These are phyloP conservation scores for Phengaris arion DNA, from an alignment of 2,888 invertebrate genomes.

Conservation along the genomic window DNA sequence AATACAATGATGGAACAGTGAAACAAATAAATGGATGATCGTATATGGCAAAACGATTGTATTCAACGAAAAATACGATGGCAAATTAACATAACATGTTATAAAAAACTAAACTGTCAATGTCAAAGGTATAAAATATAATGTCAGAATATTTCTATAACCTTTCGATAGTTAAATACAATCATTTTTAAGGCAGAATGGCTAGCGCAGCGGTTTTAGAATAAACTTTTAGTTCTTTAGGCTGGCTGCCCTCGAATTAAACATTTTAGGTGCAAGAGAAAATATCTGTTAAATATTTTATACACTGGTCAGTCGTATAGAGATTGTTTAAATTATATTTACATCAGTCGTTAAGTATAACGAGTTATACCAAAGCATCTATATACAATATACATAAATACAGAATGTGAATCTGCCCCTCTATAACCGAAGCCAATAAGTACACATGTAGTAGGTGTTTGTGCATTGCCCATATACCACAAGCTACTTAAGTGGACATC, in stretches of 20 bases:
- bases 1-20: conserved; percentile 37
- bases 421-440: conserved; percentile 28
- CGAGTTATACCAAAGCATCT: background rate
- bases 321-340: background rate
- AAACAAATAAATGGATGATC: conserved; percentile 37
- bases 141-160: background rate
- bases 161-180: conserved; percentile 38
- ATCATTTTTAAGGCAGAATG: conserved; percentile 49
- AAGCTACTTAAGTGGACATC: conserved; percentile 28
- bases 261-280: conserved; percentile 20
- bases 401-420: conserved; percentile 5
- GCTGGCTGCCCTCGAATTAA: conserved; percentile 68
- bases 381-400: conserved; percentile 22
- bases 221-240: conserved; percentile 46
- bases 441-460: conserved; percentile 26
- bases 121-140: conserved; percentile 2
- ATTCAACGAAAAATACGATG: conserved; percentile 32
- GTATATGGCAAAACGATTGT: conserved; percentile 39
- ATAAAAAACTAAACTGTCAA: conserved; percentile 31
- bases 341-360: background rate
- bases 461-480: conserved; percentile 28
- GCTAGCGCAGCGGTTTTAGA: conserved; percentile 59
- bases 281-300: conserved; percentile 10
- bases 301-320: conserved; percentile 12
- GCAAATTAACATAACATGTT: conserved; percentile 22